These are phyloP conservation scores for Hiodon tergisus DNA, from an alignment of 2,113 vertebrate species.

Conservation along the genomic window DNA sequence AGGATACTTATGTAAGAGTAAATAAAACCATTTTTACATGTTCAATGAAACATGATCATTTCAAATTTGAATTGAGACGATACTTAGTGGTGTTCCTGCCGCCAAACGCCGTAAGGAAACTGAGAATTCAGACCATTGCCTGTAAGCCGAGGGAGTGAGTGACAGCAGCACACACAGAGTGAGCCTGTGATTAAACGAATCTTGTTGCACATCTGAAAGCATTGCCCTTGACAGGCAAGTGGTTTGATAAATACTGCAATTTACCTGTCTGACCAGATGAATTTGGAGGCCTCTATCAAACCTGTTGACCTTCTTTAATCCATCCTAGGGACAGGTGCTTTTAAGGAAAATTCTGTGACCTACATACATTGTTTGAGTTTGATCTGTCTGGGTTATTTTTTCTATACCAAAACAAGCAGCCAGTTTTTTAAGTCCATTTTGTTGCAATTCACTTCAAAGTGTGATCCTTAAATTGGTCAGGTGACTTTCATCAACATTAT, in stretches of 20 bases:
- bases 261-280: conserved; percentile 13
- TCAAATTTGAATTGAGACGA: too few species aligned
- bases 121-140: background rate
- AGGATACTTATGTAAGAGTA: too few species aligned
- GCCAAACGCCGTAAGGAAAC: too few species aligned
- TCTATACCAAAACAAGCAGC: too few species aligned
- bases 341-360: background rate
- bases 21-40: too few species aligned
- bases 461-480: background rate
- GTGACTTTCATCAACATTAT: background rate
- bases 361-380: background rate
- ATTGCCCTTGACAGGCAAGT: conserved; percentile 13
- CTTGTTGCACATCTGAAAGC: conserved; percentile 15
- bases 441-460: background rate
- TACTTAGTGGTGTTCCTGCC: background rate
- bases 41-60: too few species aligned
- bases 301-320: conserved; percentile 22
- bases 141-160: conserved; percentile 9
- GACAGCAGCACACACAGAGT: conserved; percentile 5
- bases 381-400: background rate
- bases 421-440: background rate
- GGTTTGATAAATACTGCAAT: conserved; percentile 26
- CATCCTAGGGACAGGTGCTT: background rate
- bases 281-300: conserved; percentile 16
- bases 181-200: conserved; percentile 17